Base-by-base conservation (phyloP, 2,113 vertebrate genomes). In the Centropus unirufus region DNA sequence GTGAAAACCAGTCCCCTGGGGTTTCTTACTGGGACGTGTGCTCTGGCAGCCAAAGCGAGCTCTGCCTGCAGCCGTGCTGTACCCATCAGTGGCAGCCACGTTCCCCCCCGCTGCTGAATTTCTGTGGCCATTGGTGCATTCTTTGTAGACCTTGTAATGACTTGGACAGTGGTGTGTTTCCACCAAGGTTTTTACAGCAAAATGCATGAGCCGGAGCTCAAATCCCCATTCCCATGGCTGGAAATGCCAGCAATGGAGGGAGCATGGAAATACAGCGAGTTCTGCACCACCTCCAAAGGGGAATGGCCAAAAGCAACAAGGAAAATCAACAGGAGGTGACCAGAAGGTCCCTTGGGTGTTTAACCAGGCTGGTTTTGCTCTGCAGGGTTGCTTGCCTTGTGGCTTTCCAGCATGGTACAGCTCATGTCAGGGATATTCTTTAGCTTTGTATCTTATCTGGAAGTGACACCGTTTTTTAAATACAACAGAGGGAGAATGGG, bases 11-110 rank as follows among this genome's bases (percentile, higher is more conserved):
- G 47, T 91, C 81, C 66, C 77, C 47, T 0, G 66, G 61, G 77
- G 5, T 52, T 89, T 44, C 40, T 77, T 6, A 5, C 23, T 1
- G 20, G 77, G 21, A 36, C 5, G 3, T 39, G 44, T 6, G 63
- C 2, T 20, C 67, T 72, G 91, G 72, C 83, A 79, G 58, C 11
- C 2, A 0, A 26, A 83, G 47, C 0, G 2, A 75, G 62, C 42
- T 73, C 1, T 0, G 5, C 39, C 11, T 5, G 9, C 83, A 47
- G 24, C 5, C 0, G 3, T 26, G 21, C 47, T 40, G 68, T 72
- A 47, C 67, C 58, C 0, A 0, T 27, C 1, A 3, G 21, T 12
- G 40, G 22, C 26, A 40, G 34, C 29, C 58, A 3, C 8, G 0
- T 34, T 69, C 44, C 57, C 18, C 18, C 55, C n/a, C 54, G 30